These are phyloP conservation scores for Xenentodon cancila DNA, from an alignment of 2,797 vertebrate species.

Conservation along the genomic window DNA sequence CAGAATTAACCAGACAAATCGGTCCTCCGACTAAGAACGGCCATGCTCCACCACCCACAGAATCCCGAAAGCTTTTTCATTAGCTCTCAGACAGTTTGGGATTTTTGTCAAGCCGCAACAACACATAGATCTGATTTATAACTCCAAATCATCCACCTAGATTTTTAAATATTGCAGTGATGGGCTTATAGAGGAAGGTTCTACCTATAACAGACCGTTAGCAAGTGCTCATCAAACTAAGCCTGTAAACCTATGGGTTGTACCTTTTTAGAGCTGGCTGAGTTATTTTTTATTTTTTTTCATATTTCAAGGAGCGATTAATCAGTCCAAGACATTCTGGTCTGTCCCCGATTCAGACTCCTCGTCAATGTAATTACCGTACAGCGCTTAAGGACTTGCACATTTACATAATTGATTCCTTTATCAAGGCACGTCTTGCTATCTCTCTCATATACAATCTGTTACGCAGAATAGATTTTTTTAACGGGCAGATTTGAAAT, in stretches of 20 bases:
- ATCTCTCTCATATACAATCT: slow-evolving; percentile 66
- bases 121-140: slow-evolving; percentile 9
- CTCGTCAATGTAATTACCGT: slow-evolving; percentile 73
- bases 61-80: slow-evolving; percentile 16
- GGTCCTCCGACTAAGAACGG: too few species aligned
- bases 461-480: slow-evolving; percentile 67
- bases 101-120: slow-evolving; percentile 24
- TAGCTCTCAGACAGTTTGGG: slow-evolving; percentile 23
- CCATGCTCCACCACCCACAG: too few species aligned
- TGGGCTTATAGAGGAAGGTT: not conserved
- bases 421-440: slow-evolving; percentile 66
- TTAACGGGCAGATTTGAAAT: slow-evolving; percentile 64
- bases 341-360: slow-evolving; percentile 54
- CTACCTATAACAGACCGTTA: not conserved
- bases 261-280: slow-evolving; percentile 28
- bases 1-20: too few species aligned
- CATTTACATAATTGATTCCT: slow-evolving; percentile 80
- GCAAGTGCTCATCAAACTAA: slow-evolving; percentile 1
- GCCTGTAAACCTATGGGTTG: not conserved
- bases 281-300: not conserved
- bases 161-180: too few species aligned
- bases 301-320: slow-evolving; percentile 50
- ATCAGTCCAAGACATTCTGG: slow-evolving; percentile 54
- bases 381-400: slow-evolving; percentile 60
- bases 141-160: slow-evolving; percentile 5